Base-by-base conservation (phyloP, 2,113 vertebrate species). In the Grantiella picta region DNA sequence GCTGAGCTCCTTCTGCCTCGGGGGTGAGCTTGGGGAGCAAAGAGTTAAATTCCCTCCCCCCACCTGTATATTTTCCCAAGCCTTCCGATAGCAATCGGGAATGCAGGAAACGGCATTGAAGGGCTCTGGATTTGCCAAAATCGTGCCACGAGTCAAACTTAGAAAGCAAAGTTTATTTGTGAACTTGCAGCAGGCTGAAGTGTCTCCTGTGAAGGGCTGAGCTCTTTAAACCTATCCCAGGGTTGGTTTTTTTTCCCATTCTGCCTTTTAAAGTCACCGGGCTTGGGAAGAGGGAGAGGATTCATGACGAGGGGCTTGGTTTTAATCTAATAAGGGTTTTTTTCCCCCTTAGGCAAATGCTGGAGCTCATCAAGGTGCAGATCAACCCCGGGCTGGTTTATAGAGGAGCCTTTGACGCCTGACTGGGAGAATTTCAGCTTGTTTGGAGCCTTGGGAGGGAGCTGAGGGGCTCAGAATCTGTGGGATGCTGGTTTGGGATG, bases 51-150 rank as follows among this genome's bases (percentile, higher is more conserved):
- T 31, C 10, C 7, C 33, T 91, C 72, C 61, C 59, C 81, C 83
- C 91, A 96, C 96, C 95, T 94, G 91, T 91, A 25, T 94, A 84
- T 96, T 94, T 95, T 92, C 91, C 70, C 83, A 89, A 83, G 78
- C 10, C 59, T 61, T 24, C 78, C 25, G 18, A 90, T 8, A 90
- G 90, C 71, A 70, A 84, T 92, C 29, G 28, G 33, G 94, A 89
- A 86, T 14, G 83, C 91, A 94, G 92, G 83, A 92, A 96, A 75
- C 2, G 12, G 82, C 94, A 8, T 18, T 18, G 60, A 36, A 71
- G 77, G 92, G 89, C 38, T 76, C 86, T 86, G 86, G 44, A 65
- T 89, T 91, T 78, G 91, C 94, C 94, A 66, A 75, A 87, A 20
- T 86, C 4, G 29, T 86, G 77, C 77, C 91, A 92, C 44, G 27